These are phyloP conservation scores for Miichthys miiuy DNA, from an alignment of 2,797 vertebrate genomes.

Conservation along the genomic window DNA sequence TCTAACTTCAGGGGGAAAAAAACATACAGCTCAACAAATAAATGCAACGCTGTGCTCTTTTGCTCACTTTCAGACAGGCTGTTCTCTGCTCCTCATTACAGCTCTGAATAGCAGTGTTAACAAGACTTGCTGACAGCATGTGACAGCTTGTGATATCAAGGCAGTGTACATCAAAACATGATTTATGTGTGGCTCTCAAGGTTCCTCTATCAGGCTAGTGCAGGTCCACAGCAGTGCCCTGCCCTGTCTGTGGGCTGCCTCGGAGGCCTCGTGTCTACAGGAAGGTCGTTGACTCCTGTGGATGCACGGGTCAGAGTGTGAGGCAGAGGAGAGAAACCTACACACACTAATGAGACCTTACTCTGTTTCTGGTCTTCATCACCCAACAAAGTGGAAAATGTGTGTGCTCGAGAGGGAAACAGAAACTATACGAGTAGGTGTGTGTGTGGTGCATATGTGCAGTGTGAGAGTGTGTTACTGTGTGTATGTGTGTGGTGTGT, in stretches of 20 bases:
- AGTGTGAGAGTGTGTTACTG: constrained; percentile 26
- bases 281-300: constrained; percentile 78
- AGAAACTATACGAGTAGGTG: constrained; percentile 52
- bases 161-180: constrained; percentile 81
- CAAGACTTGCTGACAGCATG: constrained; percentile 79
- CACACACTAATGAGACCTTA: constrained; percentile 84
- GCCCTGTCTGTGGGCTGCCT: constrained; percentile 68
- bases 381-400: constrained; percentile 60
- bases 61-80: constrained; percentile 68
- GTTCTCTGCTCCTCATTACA: constrained; percentile 78
- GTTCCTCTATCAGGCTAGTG: constrained; percentile 72
- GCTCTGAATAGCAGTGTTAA: constrained; percentile 79
- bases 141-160: constrained; percentile 81
- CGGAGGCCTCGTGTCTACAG: constrained; percentile 74
- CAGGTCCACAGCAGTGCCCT: constrained; percentile 69
- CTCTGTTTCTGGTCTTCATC: constrained; percentile 70
- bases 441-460: constrained; percentile 49
- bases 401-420: constrained; percentile 43
- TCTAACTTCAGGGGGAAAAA: constrained; percentile 33
- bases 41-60: constrained; percentile 45
- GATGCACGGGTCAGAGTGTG: constrained; percentile 74
- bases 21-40: constrained; percentile 62
- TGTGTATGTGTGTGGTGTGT: too few relatives aligned
- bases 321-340: constrained; percentile 69
- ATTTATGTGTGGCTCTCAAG: constrained; percentile 81